Conservation (phyloP, 2,888 invertebrate species). For the Crossocerus cetratus region DNA sequence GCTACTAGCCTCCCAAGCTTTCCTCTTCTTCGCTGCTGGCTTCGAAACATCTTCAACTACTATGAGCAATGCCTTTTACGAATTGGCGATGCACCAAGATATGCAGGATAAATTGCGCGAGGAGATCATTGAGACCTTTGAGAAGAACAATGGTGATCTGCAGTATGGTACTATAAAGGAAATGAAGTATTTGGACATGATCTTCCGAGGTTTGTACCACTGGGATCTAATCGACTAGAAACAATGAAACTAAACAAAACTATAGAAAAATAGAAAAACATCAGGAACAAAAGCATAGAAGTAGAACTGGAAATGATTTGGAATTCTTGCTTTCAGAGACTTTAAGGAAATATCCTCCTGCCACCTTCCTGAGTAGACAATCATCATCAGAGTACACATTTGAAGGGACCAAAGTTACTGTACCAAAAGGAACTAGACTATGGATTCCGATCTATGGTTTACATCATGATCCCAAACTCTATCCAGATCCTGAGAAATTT, state of each 20-base stretch:
- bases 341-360: slow-evolving; percentile 76
- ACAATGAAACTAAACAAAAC: too few species aligned
- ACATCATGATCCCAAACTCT: slow-evolving; percentile 61
- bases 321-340: slow-evolving; percentile 69
- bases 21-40: slow-evolving; percentile 64
- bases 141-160: slow-evolving; percentile 66
- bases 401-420: slow-evolving; percentile 49
- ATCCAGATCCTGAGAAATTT: slow-evolving; percentile 63
- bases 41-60: slow-evolving; percentile 65
- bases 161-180: slow-evolving; percentile 74
- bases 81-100: slow-evolving; percentile 58
- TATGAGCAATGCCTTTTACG: slow-evolving; percentile 61
- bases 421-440: slow-evolving; percentile 49
- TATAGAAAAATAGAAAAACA: too few species aligned
- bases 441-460: slow-evolving; percentile 59
- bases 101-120: slow-evolving; percentile 57
- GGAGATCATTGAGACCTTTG: slow-evolving; percentile 52
- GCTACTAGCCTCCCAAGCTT: slow-evolving; percentile 59
- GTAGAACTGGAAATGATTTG: too few species aligned
- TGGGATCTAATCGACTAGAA: too few species aligned
- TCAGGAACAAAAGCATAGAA: too few species aligned
- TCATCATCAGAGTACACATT: slow-evolving; percentile 60
- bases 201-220: slow-evolving; percentile 70
- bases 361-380: slow-evolving; percentile 66
- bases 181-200: slow-evolving; percentile 76